Conservation (phyloP, 1,140 invertebrate genomes). For the Ips nitidus region DNA sequence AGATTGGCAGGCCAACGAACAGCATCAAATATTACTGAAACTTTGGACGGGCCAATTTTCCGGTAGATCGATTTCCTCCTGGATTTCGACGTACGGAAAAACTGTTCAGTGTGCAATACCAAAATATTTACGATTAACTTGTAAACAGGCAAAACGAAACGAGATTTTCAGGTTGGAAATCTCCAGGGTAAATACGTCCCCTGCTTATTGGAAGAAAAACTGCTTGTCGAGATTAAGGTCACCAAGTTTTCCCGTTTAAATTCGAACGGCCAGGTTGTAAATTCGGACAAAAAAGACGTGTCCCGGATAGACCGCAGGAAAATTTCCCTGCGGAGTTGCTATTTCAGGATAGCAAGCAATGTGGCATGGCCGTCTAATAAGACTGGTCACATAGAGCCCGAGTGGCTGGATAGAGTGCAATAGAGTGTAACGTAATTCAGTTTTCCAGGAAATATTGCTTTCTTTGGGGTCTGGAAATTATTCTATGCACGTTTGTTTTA, state of each 20-base stretch:
- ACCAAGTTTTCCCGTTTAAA: not conserved
- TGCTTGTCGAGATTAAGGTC: slow-evolving; percentile 2
- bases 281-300: slow-evolving; percentile 4
- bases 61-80: not conserved
- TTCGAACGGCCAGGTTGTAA: slow-evolving; percentile 2
- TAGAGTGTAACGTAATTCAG: slow-evolving; percentile 1
- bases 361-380: slow-evolving; percentile 9
- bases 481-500: too few relatives aligned
- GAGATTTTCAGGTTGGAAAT: too few relatives aligned
- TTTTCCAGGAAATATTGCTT: not conserved
- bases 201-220: not conserved
- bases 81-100: not conserved
- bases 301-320: slow-evolving; percentile 9
- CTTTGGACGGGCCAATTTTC: slow-evolving; percentile 1
- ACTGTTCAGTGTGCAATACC: too few relatives aligned
- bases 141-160: too few relatives aligned
- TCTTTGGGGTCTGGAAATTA: not conserved
- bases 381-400: slow-evolving; percentile 1
- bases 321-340: slow-evolving; percentile 5
- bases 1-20: not conserved
- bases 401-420: not conserved
- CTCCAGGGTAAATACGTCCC: too few relatives aligned
- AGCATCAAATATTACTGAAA: slow-evolving; percentile 1
- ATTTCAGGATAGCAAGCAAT: slow-evolving; percentile 4
- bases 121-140: too few relatives aligned